Base-by-base conservation (phyloP, 2,888 invertebrate species). In the Psylliodes chrysocephalus region DNA sequence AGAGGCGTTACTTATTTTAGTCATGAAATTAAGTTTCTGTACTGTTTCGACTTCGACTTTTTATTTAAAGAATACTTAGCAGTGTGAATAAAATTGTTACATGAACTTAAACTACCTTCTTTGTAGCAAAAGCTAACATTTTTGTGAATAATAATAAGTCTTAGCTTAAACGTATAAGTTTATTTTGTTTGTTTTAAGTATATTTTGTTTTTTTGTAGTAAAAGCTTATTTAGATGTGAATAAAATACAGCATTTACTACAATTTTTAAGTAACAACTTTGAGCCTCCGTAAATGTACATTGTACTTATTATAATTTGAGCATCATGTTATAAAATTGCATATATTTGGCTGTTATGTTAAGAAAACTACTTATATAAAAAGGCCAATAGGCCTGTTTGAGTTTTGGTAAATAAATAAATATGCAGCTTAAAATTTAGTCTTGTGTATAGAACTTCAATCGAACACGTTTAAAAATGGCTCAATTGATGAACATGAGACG, bases 161-260 rank as follows among this genome's bases (percentile, higher is more conserved):
- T n/a, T n/a, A n/a, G n/a, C n/a, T n/a, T 25, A 25, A 25, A 25
- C 25, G 3, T 25, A 25, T 25, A 25, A 60, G 35, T 51, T 30
- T 35, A 60, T 52, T 60, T 25, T 56, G 44, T 46, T 56, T 54
- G 54, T 7, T 40, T 40, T 54, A 54, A 54, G 38, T 54, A 40
- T 40, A 28, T 25, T 25, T 7, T 25, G 25, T 25, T 25, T 25
- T 25, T 7, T 25, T 25, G 25, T 25, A 25, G 25, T 25, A 25
- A 25, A 25, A 5, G 25, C 25, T 25, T 25, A 25, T 25, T n/a
- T 25, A 25, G 25, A 25, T 25, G 46, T 57, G 28, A 57, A 47
- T 46, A 57, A 57, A 57, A 47, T n/a, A 25, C 25, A 46, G 57
- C 46, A 57, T 46, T 57, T 46, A 47, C 25, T 54, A 17, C 15